Percentiles rank a stretch among this genome's conserved stretches.
Evolutionary conservation across 2,113 vertebrate genomes (phyloP).

Genomic region (Microtus pennsylvanicus): DNA sequence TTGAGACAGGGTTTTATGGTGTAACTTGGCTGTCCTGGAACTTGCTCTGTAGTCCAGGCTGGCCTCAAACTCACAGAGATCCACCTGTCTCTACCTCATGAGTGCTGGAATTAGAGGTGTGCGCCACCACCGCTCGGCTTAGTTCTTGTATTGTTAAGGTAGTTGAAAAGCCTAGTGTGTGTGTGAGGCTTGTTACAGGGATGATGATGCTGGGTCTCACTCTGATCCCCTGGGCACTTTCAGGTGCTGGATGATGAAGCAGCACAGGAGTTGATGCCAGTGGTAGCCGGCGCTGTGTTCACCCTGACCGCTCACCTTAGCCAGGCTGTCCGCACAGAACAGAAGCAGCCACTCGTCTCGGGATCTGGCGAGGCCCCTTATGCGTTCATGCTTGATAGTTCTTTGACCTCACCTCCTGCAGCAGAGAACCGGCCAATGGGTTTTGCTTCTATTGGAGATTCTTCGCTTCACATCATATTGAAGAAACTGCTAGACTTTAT

Average conservation of each 20-base stretch:
- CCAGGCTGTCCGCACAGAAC: slow-evolving; percentile 95
- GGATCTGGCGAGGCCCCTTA: slow-evolving; percentile 79
- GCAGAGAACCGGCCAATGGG: slow-evolving; percentile 88
- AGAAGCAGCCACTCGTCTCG: slow-evolving; percentile 89
- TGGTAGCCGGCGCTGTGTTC: slow-evolving; percentile 97
- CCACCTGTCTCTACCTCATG: not conserved
- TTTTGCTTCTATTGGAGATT: slow-evolving; percentile 96
- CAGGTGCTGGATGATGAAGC: slow-evolving; percentile 97
- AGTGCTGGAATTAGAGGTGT: not conserved
- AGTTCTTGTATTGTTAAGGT: not conserved
- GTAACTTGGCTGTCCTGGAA: not conserved
- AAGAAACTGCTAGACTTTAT: slow-evolving; percentile 98
- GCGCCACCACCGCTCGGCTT: fast-evolving
- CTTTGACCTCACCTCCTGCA: slow-evolving; percentile 80
- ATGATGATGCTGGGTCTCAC: not conserved
- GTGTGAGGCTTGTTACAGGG: not conserved
- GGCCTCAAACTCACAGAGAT: not conserved
- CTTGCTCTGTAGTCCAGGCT: not conserved
- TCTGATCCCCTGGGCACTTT: not conserved
- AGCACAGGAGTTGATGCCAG: slow-evolving; percentile 96
- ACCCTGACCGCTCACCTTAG: slow-evolving; percentile 97
- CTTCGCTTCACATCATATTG: slow-evolving; percentile 96
- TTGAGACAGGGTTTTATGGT: not conserved
- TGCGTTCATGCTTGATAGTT: slow-evolving; percentile 83
- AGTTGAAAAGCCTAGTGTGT: not conserved